Evolutionary conservation across 2,113 vertebrate genomes (phyloP).

Genomic region (Menidia beryllina): DNA sequence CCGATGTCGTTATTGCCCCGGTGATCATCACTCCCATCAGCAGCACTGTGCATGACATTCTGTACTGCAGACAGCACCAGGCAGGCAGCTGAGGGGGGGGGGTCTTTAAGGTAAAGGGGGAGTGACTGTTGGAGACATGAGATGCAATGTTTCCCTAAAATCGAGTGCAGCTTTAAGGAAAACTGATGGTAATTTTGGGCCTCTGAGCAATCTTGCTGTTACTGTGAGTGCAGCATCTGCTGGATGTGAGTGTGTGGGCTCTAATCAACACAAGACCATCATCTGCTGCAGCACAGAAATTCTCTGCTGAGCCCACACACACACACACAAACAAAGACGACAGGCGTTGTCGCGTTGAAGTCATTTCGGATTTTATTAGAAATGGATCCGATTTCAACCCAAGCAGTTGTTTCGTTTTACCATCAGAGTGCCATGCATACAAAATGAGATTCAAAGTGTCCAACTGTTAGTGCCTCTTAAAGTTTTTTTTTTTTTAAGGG

Average conservation of each 20-base stretch:
- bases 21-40: conserved; percentile 62
- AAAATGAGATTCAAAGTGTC: conserved; percentile 78
- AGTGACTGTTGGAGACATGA: neutral
- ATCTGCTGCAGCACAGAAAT: conserved; percentile 19
- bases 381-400: conserved; percentile 75
- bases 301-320: neutral
- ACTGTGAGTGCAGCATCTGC: conserved; percentile 11
- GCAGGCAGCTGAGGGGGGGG: neutral
- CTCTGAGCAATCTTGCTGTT: neutral
- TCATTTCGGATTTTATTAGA: conserved; percentile 81
- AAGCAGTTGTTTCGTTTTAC: conserved; percentile 51
- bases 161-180: conserved; percentile 2
- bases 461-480: conserved; percentile 70
- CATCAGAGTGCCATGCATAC: conserved; percentile 76
- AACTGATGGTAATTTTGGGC: conserved; percentile 20
- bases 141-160: neutral
- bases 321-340: conserved; percentile 13
- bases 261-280: conserved; percentile 30
- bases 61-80: conserved; percentile 18
- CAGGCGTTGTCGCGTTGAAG: conserved; percentile 29
- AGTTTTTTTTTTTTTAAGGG: conserved; percentile 69
- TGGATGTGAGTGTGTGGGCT: conserved; percentile 25
- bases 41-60: conserved; percentile 26
- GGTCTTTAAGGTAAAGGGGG: conserved; percentile 5
- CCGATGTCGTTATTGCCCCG: conserved; percentile 70